These are phyloP conservation scores for Neomorphus geoffroyi DNA, from an alignment of 2,797 vertebrate genomes.

Conservation along the genomic window DNA sequence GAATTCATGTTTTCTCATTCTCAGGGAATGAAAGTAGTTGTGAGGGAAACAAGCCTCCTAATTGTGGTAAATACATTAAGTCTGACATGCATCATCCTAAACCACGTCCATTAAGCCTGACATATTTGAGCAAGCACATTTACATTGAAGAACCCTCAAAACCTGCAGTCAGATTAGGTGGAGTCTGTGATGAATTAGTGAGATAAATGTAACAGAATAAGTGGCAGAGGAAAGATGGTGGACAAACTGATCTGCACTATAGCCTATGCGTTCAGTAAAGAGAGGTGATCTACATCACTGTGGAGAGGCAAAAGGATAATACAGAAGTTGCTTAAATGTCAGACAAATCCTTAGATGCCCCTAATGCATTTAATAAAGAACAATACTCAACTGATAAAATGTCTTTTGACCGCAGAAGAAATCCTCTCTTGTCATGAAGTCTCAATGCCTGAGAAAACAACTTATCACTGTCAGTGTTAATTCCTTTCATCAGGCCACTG, in stretches of 20 bases:
- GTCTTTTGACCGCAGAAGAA: slow-evolving; percentile 19
- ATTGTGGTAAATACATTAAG: slow-evolving; percentile 36
- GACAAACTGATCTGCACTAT: background rate
- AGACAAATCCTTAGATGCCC: background rate
- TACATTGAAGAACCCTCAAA: slow-evolving; percentile 26
- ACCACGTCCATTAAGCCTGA: slow-evolving; percentile 43
- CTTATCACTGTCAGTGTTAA: slow-evolving; percentile 64
- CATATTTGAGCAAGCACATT: slow-evolving; percentile 53
- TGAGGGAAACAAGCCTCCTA: slow-evolving; percentile 36
- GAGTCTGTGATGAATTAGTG: slow-evolving; percentile 31
- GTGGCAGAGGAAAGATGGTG: background rate
- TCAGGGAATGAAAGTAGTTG: background rate
- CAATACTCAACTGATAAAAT: background rate
- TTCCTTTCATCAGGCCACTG: slow-evolving; percentile 68
- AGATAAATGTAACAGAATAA: slow-evolving; percentile 29
- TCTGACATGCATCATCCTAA: slow-evolving; percentile 29
- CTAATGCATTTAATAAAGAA: slow-evolving; percentile 18
- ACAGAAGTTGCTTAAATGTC: slow-evolving; percentile 12
- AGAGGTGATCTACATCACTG: background rate
- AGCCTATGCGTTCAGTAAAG: background rate
- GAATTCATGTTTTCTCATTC: background rate
- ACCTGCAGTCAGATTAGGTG: slow-evolving; percentile 19
- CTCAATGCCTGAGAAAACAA: slow-evolving; percentile 50
- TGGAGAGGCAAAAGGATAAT: background rate
- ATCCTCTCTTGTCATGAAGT: slow-evolving; percentile 24